phyloP scores from a whole-genome alignment of 1,140 invertebrate genomes.

The Caerostris extrusa region DNA sequence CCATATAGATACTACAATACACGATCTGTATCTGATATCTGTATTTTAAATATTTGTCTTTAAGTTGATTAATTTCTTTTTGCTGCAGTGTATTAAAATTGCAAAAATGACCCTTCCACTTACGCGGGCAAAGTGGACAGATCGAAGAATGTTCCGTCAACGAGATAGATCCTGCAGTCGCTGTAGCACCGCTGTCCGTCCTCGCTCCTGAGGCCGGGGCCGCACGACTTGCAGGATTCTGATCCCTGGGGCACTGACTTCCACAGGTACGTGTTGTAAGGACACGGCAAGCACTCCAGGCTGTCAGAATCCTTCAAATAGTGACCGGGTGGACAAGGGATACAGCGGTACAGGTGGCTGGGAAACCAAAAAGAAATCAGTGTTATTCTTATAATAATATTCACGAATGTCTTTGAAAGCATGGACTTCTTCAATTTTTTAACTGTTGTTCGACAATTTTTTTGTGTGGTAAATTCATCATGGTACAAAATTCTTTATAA shows the following conservation, averaged over 20 bases:
- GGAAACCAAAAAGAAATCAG: slow-evolving; percentile 26
- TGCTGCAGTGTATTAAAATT: no score
- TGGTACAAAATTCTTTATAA: no score
- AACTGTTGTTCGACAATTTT: no score
- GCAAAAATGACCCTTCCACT: background rate
- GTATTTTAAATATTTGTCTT: no score
- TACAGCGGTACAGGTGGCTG: slow-evolving; percentile 81
- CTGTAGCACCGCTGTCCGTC: slow-evolving; percentile 81
- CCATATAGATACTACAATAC: no score
- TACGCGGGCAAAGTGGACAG: slow-evolving; percentile 79
- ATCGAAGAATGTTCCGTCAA: slow-evolving; percentile 82
- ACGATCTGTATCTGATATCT: no score
- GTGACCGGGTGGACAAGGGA: slow-evolving; percentile 84
- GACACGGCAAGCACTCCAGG: slow-evolving; percentile 82
- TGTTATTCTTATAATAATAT: background rate
- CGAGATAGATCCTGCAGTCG: slow-evolving; percentile 80
- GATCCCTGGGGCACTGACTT: slow-evolving; percentile 82
- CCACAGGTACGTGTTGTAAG: slow-evolving; percentile 83
- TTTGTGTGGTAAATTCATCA: no score
- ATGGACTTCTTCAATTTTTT: no score
- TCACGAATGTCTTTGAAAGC: no score
- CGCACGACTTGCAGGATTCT: slow-evolving; percentile 84
- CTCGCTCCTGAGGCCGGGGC: slow-evolving; percentile 81
- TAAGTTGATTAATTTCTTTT: no score
- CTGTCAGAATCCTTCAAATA: slow-evolving; percentile 81